Conservation (phyloP, 2,113 vertebrate species). For the Pycnonotus jocosus region DNA sequence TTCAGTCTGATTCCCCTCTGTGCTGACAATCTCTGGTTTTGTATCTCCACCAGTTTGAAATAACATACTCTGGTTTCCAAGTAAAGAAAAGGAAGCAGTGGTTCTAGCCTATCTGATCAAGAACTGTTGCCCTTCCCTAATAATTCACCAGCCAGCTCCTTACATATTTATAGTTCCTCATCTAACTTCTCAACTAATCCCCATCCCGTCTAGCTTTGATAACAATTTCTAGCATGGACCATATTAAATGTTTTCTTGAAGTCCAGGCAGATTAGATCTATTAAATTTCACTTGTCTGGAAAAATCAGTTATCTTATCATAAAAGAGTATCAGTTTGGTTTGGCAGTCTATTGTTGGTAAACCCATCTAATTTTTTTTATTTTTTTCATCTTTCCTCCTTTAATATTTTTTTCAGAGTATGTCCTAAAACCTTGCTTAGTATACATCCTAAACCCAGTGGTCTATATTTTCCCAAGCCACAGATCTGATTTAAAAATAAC, state of each 20-base stretch:
- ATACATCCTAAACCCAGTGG: neutral
- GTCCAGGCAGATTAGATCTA: neutral
- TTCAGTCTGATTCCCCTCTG: neutral
- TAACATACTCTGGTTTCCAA: accelerated
- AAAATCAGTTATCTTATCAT: neutral
- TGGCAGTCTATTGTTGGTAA: neutral
- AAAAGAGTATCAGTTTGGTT: neutral
- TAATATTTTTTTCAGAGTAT: neutral
- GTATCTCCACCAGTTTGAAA: neutral
- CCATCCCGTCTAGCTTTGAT: neutral
- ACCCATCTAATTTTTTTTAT: neutral
- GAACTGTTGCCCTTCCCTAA: neutral
- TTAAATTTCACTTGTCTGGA: slow-evolving; percentile 18
- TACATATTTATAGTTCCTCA: neutral
- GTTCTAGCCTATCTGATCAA: neutral
- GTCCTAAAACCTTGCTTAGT: neutral
- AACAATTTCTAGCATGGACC: neutral
- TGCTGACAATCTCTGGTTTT: neutral
- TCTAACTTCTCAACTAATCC: neutral
- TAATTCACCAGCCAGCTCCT: neutral
- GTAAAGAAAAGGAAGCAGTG: neutral
- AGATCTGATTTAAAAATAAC: neutral
- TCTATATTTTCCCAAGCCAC: neutral
- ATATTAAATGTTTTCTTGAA: neutral
- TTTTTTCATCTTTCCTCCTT: neutral